Conservation (phyloP, 2,888 invertebrate species). For the Rutpela maculata region DNA sequence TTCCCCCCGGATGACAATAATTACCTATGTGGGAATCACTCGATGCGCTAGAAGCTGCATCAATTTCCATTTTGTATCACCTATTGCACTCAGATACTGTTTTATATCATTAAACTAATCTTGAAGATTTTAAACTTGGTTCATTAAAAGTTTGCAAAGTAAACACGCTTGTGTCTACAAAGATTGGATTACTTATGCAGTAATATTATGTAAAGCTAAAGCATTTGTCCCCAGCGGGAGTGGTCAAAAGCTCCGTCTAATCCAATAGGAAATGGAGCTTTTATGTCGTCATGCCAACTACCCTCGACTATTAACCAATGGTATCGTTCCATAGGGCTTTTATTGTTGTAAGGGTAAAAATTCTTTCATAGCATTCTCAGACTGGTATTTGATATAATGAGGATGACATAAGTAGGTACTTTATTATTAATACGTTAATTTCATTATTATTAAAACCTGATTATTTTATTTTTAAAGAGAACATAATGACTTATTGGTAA, state of each 20-base stretch:
- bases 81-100: constrained; percentile 39
- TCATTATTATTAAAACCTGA: not conserved
- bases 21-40: constrained; percentile 69
- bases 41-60: constrained; percentile 67
- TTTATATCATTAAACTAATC: constrained; percentile 9
- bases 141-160: constrained; percentile 44
- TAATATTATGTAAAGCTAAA: constrained; percentile 58
- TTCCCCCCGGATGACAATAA: constrained; percentile 53
- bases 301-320: constrained; percentile 63
- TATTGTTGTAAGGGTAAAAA: constrained; percentile 41
- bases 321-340: constrained; percentile 19
- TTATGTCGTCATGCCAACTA: constrained; percentile 62
- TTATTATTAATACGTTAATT: not conserved
- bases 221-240: constrained; percentile 52
- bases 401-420: not conserved
- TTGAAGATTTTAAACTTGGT: not conserved
- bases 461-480: not conserved
- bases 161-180: constrained; percentile 45
- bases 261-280: constrained; percentile 55
- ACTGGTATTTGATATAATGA: constrained; percentile 17
- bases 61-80: constrained; percentile 56
- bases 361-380: constrained; percentile 18
- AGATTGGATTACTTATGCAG: constrained; percentile 53
- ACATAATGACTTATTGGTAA: too few species aligned
- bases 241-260: constrained; percentile 48